These are phyloP conservation scores for Pelagia noctiluca DNA, from an alignment of 30 jellyfish, hydroid and myxozoan genomes.

Conservation along the genomic window DNA sequence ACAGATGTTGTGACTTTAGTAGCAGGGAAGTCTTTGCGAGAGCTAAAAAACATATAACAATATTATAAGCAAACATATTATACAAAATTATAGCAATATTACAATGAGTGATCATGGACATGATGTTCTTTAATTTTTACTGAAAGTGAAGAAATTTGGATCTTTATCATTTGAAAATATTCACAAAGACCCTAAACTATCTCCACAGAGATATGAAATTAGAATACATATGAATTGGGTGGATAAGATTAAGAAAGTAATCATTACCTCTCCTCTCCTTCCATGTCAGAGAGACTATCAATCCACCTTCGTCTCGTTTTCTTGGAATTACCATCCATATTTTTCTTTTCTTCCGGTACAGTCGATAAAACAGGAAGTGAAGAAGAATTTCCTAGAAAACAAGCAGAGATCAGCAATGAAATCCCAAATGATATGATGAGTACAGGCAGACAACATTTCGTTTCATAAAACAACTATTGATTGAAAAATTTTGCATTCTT, in stretches of 20 bases:
- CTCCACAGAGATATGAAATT: not conserved
- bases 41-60: too few species aligned
- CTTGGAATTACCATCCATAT: slow-evolving; percentile 30
- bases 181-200: not conserved
- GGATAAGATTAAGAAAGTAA: not conserved
- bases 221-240: not conserved
- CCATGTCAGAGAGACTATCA: slow-evolving; percentile 83
- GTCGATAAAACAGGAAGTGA: slow-evolving; percentile 67
- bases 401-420: not conserved
- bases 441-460: too few species aligned
- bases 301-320: slow-evolving; percentile 69
- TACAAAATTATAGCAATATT: too few species aligned
- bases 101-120: too few species aligned
- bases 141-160: not conserved
- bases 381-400: not conserved
- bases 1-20: not conserved
- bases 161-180: not conserved
- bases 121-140: too few species aligned
- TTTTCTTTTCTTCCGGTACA: slow-evolving; percentile 53
- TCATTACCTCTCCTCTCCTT: slow-evolving; percentile 70
- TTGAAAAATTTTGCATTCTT: too few species aligned
- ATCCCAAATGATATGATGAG: not conserved
- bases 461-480: too few species aligned
- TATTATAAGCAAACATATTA: too few species aligned
- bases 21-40: slow-evolving; percentile 28